These are phyloP conservation scores for Fulmarus glacialis DNA, from an alignment of 2,113 vertebrate genomes.

Conservation along the genomic window DNA sequence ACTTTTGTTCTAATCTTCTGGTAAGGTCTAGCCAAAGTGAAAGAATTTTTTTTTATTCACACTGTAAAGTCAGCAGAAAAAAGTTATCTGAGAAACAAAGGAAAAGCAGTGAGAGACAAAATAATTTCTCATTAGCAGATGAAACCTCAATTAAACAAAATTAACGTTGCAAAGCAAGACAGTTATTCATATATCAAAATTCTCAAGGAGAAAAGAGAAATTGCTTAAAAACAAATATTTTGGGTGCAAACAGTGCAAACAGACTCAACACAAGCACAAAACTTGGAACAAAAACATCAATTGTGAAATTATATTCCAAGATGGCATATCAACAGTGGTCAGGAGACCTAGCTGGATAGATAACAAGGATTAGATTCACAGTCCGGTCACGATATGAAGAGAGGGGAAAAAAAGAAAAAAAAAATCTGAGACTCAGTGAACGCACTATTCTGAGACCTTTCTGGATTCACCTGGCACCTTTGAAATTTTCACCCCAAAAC, in stretches of 20 bases:
- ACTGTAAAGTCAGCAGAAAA: neutral
- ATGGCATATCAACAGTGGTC: neutral
- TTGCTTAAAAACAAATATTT: neutral
- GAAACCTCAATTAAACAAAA: neutral
- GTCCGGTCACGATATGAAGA: neutral
- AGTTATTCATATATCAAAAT: neutral
- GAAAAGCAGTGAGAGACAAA: neutral
- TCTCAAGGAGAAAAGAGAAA: neutral
- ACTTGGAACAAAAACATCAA: neutral
- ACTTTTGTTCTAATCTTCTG: neutral
- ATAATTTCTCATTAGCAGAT: neutral
- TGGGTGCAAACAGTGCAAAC: neutral
- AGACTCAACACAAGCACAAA: neutral
- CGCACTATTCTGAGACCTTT: neutral
- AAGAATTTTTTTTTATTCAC: fast-evolving
- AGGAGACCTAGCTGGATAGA: neutral
- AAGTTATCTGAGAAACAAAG: neutral
- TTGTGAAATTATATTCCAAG: neutral
- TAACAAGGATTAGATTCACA: neutral
- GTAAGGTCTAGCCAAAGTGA: neutral
- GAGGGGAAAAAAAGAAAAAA: too few relatives aligned
- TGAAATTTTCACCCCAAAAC: neutral
- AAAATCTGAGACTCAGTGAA: neutral
- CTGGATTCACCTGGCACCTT: neutral
- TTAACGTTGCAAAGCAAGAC: neutral